These are phyloP conservation scores for Eupithecia inturbata DNA, from an alignment of 2,888 invertebrate genomes.

Conservation along the genomic window DNA sequence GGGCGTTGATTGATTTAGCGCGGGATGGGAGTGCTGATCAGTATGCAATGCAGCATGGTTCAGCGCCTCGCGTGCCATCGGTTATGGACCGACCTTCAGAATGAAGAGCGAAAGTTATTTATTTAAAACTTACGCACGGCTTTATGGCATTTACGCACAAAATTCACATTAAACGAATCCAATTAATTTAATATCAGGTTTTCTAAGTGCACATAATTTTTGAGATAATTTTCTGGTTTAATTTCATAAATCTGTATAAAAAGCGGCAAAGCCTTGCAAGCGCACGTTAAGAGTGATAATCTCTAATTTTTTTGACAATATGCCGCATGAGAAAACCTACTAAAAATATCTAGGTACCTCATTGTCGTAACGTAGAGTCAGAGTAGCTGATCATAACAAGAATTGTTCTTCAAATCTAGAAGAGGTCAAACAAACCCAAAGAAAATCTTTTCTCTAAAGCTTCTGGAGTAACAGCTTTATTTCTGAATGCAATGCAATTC, in stretches of 20 bases:
- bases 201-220: too few species aligned
- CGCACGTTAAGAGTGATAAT: too few species aligned
- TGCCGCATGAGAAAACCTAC: neutral
- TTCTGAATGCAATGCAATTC: neutral
- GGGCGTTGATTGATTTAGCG: conserved; percentile 38
- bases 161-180: neutral
- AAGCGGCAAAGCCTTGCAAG: neutral
- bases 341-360: too few species aligned
- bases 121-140: too few species aligned
- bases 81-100: conserved; percentile 27
- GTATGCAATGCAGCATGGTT: conserved; percentile 36
- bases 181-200: too few species aligned
- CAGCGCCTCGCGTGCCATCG: conserved; percentile 32
- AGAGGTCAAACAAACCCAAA: neutral
- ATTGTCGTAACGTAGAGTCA: too few species aligned
- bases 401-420: neutral
- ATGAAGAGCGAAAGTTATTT: conserved; percentile 14
- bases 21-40: conserved; percentile 38
- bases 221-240: neutral
- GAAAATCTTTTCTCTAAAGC: neutral
- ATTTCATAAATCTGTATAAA: neutral
- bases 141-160: neutral
- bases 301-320: neutral
- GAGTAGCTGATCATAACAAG: neutral
- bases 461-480: neutral